Evolutionary conservation across 30 jellyfish, hydroid and myxozoan genomes (phyloP).

Genomic region (Nemopilema nomurai): DNA sequence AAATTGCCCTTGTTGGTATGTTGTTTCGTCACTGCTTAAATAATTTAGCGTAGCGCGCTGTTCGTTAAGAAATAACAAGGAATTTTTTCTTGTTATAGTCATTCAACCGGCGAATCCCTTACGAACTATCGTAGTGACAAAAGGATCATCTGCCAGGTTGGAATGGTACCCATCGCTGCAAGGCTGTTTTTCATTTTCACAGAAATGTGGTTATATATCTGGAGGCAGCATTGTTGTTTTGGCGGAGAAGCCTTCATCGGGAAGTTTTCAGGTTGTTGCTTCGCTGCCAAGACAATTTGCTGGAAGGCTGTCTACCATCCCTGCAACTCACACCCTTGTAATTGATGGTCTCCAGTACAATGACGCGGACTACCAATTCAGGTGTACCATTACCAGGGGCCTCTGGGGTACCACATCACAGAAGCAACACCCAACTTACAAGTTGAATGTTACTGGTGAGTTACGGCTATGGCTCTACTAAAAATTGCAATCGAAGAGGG

Average conservation of each 20-base stretch:
- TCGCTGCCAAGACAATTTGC: not conserved
- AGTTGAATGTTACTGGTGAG: not conserved
- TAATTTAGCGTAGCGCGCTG: too few relatives aligned
- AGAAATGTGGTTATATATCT: not conserved
- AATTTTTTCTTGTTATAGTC: not conserved
- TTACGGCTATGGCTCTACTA: not conserved
- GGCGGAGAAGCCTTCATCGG: not conserved
- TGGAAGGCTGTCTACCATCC: not conserved
- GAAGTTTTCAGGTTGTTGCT: not conserved
- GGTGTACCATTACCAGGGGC: not conserved
- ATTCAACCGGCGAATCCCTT: not conserved
- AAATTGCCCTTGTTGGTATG: too few relatives aligned
- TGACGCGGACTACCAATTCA: constrained; percentile 7
- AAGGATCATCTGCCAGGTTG: not conserved
- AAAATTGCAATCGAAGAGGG: not conserved
- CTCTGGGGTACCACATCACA: not conserved
- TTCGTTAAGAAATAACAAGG: not conserved
- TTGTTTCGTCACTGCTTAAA: too few relatives aligned
- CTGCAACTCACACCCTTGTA: not conserved
- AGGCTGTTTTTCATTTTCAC: not conserved
- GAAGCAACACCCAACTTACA: not conserved
- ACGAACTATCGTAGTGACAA: not conserved
- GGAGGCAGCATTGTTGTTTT: not conserved
- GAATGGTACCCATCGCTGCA: not conserved
- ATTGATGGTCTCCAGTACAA: not conserved